Evolutionary conservation across 2,797 vertebrate genomes (phyloP), one percentile per base, ranked within the genome.

Genomic region (Smutsia gigantea): DNA sequence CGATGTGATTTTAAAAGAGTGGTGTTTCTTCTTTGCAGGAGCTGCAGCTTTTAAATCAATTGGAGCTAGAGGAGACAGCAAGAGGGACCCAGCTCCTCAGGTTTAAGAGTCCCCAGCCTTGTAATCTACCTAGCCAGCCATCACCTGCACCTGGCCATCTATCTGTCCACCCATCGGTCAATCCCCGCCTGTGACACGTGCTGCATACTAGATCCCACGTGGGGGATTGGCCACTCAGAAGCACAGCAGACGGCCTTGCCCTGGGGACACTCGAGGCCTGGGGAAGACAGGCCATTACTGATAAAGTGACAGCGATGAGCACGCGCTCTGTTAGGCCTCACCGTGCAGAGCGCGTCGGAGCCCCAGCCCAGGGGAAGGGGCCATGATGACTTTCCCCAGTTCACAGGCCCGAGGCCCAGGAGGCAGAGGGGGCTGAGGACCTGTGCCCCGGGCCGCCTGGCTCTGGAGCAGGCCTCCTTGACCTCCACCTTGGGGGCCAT

Each of bases 211-310:
- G 27, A 10, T 23, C 2, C 77, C 19, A 5, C 3, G 0, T 0
- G 12, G 61, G 55, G 1, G 18, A 0, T 1, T 13, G 9, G 13
- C 1, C 2, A 61, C 3, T 0, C 9, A 13, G 72, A 53, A 49
- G 42, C 0, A 0, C 39, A 0, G 21, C 25, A 4, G 51, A 9
- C 53, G 49, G 53, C 4, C 0, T 19, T 1, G 23, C 49, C 23
- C 57, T 2, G 2, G 19, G 9, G 27, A 8, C 23, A 18, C n/a
- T 25, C 3, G 15, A 0, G 11, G 53, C 61, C 18, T 4, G 5
- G 25, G 8, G 29, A 7, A 21, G 46, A 10, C 18, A 2, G 37
- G 15, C 15, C 6, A 9, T 1, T 17, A 0, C 0, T 2, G 2
- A 13, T 0, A 3, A 18, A 7, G 83, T 0, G n/a, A 7, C 39